Conservation (phyloP, 2,113 vertebrate genomes). For the Eulemur macaco region DNA sequence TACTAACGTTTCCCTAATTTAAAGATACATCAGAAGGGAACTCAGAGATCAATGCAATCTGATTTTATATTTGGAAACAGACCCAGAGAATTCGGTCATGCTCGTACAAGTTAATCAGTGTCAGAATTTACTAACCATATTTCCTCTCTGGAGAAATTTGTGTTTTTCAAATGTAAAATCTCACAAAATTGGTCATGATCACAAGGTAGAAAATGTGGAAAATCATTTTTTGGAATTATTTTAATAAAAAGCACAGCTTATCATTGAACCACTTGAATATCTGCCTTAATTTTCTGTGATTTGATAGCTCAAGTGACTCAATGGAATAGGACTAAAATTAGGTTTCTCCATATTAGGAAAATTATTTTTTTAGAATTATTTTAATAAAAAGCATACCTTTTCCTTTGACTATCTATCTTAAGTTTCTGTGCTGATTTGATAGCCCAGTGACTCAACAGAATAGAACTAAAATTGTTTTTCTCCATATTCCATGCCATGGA, state of each 20-base stretch:
- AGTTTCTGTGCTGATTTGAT: not conserved
- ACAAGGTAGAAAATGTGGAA: not conserved
- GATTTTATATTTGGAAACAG: not conserved
- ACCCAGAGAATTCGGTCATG: not conserved
- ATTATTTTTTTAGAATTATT: conserved; percentile 14
- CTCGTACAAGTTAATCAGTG: not conserved
- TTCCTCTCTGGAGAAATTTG: not conserved
- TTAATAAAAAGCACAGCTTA: not conserved
- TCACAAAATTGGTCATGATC: not conserved
- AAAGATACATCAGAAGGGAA: not conserved
- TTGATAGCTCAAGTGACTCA: not conserved
- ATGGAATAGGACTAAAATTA: not conserved
- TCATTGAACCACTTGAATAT: not conserved
- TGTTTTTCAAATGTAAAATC: conserved; percentile 16
- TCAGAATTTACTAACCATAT: not conserved
- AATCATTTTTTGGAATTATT: conserved; percentile 30
- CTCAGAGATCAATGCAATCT: not conserved
- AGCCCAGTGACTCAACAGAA: not conserved
- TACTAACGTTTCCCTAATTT: not conserved
- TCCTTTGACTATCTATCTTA: not conserved
- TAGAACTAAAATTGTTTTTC: conserved; percentile 13
- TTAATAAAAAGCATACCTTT: not conserved
- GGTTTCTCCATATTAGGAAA: not conserved
- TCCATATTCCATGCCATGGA: not conserved
- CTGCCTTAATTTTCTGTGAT: not conserved